Base-by-base conservation (phyloP, 2,888 invertebrate species). In the Dexiosoma caninum region DNA sequence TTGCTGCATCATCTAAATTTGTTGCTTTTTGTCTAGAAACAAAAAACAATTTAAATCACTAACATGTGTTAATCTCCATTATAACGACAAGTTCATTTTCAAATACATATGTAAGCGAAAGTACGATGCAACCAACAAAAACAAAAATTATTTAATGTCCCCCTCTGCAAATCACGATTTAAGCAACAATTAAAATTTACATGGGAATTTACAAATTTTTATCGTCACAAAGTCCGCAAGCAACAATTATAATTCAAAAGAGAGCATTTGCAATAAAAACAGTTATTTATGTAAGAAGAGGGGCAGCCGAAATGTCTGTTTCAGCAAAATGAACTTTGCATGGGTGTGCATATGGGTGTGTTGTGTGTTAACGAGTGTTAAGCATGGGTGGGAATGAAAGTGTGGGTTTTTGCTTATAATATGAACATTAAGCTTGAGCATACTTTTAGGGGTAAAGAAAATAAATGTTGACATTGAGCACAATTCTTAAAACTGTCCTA, bases 151-250 rank as follows among this genome's bases (percentile, higher is more conserved):
- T 55, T 21, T 62, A 27, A 37, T 57, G n/a, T n/a, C 49, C 49
- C 16, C 66, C 66, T 42, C 16, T 35, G 16, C 44, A 37, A 8
- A 74, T 30, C 16, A 72, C n/a, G 23, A 64, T 55, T 49, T 40
- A 32, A 51, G 14, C n/a, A 40, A 37, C 7, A 60, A 32, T 40
- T 30, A 59, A 51, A 59, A 75, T 60, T 44, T 76, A 19, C 27
- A 60, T 67, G 40, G 35, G 32, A 60, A 60, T 44, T 67, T 55
- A 16, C 19, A 66, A 51, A 75, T 66, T 19, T 75, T 60, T 44
- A 51, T 35, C 53, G 42, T 53, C 67, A 53, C 60, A 60, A 60
- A 67, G 67, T 42, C 49, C 44, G 67, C 42, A 30, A 67, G 67
- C 75, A 75, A 67, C 32, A 67, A 60, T 60, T 75, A 60, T 23